Conservation (phyloP, 2,797 vertebrate genomes). For the Sebastes alutus region DNA sequence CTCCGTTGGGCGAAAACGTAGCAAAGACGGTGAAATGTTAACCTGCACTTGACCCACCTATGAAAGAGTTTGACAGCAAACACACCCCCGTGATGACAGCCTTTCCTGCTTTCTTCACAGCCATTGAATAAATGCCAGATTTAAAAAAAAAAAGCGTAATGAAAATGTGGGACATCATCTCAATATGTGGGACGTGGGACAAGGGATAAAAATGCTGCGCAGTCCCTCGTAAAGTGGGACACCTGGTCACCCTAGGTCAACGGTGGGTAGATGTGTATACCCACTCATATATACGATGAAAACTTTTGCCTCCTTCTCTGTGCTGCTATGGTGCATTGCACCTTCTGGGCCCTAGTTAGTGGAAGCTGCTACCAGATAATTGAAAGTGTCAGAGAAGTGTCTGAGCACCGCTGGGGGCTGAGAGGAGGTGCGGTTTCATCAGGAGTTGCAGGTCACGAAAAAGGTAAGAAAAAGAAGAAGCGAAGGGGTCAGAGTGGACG, state of each 20-base stretch:
- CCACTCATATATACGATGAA: neutral
- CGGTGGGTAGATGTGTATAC: neutral
- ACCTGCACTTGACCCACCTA: no score
- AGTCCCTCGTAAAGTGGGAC: no score
- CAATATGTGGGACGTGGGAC: no score
- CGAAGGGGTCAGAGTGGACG: constrained; percentile 1
- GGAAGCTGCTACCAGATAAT: constrained; percentile 53
- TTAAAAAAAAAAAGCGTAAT: no score
- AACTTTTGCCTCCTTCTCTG: constrained; percentile 16
- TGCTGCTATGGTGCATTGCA: constrained; percentile 3
- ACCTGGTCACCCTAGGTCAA: constrained; percentile 11
- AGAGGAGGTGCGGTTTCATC: constrained; percentile 22
- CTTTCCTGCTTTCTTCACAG: no score
- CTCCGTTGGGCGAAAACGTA: no score
- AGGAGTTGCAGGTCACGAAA: constrained; percentile 34
- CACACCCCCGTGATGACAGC: no score
- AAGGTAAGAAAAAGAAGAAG: constrained; percentile 3
- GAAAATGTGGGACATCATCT: no score
- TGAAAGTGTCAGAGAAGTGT: constrained; percentile 61
- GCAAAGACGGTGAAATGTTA: no score
- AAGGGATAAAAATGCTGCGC: no score
- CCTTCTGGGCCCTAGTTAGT: constrained; percentile 54
- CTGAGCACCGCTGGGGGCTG: constrained; percentile 47
- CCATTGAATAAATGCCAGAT: no score
- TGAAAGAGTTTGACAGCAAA: no score